Conservation (phyloP, 2,113 vertebrate species). For the Brevimyrus niger region DNA sequence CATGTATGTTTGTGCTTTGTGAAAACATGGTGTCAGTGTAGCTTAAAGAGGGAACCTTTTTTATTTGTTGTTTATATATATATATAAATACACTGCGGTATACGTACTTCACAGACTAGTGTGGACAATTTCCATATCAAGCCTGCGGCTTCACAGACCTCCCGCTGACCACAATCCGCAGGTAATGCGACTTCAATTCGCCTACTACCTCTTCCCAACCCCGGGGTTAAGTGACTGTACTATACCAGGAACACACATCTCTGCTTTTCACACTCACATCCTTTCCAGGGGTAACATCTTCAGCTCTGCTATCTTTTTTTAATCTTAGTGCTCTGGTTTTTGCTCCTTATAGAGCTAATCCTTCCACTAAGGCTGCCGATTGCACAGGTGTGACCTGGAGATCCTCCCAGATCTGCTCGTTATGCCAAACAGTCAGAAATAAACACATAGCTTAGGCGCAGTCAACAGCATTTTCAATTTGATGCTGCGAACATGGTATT, state of each 20-base stretch:
- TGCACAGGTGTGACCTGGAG: not conserved
- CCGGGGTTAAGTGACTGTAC: not conserved
- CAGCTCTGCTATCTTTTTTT: not conserved
- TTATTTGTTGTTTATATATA: not conserved
- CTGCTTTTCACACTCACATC: not conserved
- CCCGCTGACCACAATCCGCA: slow-evolving; percentile 3
- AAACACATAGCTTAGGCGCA: not conserved
- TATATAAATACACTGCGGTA: not conserved
- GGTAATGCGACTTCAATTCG: not conserved
- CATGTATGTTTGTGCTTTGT: not conserved
- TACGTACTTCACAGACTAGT: not conserved
- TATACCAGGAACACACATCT: not conserved
- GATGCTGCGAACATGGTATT: not conserved
- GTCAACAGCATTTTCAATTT: not conserved
- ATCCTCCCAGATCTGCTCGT: not conserved
- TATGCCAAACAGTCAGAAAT: not conserved
- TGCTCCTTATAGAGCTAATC: not conserved
- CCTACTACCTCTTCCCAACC: not conserved
- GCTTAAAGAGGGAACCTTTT: not conserved
- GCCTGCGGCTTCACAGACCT: not conserved
- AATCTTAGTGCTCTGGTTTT: not conserved
- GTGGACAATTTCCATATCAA: slow-evolving; percentile 11
- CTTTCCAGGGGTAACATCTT: not conserved
- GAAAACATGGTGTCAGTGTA: not conserved
- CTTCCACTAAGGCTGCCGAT: not conserved